Evolutionary conservation across 53 echinoderm and acorn worm species (phyloP).

Genomic region (Mesocentrotus franciscanus): DNA sequence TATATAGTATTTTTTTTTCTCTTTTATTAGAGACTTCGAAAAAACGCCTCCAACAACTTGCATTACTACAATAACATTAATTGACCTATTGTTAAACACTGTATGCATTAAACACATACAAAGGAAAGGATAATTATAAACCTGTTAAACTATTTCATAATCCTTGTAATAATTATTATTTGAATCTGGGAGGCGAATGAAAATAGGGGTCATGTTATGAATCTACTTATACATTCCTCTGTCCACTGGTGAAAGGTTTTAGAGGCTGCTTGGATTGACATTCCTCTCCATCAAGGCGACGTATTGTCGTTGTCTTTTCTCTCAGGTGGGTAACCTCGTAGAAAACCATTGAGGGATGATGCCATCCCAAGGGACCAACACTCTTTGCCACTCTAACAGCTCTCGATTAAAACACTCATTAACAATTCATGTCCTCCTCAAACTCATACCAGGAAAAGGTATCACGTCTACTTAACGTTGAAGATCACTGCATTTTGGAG

Average conservation of each 20-base stretch:
- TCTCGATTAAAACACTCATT: conserved; percentile 54
- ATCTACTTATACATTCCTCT: too few species aligned
- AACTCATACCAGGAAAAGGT: background rate
- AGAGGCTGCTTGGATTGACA: background rate
- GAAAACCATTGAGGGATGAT: background rate
- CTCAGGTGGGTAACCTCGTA: background rate
- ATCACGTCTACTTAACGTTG: background rate
- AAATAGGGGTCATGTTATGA: too few species aligned
- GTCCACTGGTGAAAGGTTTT: background rate
- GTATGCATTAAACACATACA: too few species aligned
- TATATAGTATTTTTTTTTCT: too few species aligned
- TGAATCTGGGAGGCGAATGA: too few species aligned
- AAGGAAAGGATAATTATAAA: too few species aligned
- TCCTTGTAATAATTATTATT: too few species aligned
- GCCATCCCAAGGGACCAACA: background rate
- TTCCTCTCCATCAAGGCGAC: background rate
- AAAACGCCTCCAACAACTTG: too few species aligned
- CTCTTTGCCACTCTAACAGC: conserved; percentile 25
- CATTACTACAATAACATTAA: too few species aligned
- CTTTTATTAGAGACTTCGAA: too few species aligned
- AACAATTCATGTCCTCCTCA: conserved; percentile 21
- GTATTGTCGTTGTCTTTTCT: background rate
- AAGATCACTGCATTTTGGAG: background rate
- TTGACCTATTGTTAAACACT: too few species aligned
- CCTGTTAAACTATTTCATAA: too few species aligned